phyloP scores from a whole-genome alignment of 2,888 invertebrate species.

The Melanophora roralis region DNA sequence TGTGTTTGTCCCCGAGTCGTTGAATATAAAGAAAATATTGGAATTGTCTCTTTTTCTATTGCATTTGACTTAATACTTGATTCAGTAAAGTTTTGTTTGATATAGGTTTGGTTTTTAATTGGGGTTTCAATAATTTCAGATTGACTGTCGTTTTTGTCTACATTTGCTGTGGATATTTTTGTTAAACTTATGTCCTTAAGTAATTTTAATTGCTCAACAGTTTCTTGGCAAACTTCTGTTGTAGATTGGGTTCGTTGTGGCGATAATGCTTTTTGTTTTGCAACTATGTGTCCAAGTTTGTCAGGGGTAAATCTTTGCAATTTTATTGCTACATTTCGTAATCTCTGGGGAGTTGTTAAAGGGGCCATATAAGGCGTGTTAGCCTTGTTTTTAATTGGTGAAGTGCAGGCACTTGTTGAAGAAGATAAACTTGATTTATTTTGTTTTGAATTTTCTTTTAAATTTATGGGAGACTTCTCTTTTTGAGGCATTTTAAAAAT shows the following conservation, averaged over 20 bases:
- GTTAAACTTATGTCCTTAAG: conserved; percentile 26
- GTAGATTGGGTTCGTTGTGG: background rate
- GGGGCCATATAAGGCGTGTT: background rate
- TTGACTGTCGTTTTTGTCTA: background rate
- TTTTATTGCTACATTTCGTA: conserved; percentile 16
- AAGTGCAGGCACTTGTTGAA: background rate
- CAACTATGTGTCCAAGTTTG: background rate
- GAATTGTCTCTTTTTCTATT: background rate
- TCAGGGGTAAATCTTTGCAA: conserved; percentile 21
- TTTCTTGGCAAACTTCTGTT: background rate
- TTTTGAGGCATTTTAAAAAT: background rate
- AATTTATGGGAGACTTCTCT: background rate
- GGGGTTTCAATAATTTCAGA: conserved; percentile 20
- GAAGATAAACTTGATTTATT: background rate
- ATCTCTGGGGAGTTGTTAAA: conserved; percentile 10
- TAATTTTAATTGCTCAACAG: background rate
- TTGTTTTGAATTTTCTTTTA: background rate
- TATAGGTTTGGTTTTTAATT: conserved; percentile 9
- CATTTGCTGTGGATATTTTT: background rate
- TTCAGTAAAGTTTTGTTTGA: conserved; percentile 46
- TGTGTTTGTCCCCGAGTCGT: background rate
- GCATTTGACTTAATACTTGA: background rate
- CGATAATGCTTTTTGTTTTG: background rate
- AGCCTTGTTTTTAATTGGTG: background rate
- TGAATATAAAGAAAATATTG: background rate